Conservation (phyloP, 2,113 vertebrate species). For the Phyllostomus hastatus region DNA sequence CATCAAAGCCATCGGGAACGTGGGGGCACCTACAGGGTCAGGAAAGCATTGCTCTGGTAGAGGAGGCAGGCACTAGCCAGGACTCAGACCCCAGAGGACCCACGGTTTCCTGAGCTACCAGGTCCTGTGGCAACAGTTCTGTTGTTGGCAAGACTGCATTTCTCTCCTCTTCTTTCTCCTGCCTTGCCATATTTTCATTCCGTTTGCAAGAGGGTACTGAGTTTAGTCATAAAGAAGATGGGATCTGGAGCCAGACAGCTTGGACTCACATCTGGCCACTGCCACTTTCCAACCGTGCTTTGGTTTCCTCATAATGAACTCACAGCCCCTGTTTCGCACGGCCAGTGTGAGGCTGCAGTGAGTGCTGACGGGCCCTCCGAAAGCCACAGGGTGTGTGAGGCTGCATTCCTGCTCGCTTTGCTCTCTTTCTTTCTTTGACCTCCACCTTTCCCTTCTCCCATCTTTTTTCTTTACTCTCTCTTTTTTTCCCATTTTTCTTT, state of each 20-base stretch:
- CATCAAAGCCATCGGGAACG: not conserved
- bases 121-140: not conserved
- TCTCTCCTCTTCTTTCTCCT: not conserved
- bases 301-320: not conserved
- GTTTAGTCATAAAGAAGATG: not conserved
- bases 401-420: not conserved
- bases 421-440: not conserved
- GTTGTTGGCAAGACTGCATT: too few relatives aligned
- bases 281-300: not conserved
- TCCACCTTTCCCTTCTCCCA: not conserved
- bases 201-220: too few relatives aligned
- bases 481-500: not conserved
- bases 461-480: not conserved
- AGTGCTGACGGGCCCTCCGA: not conserved
- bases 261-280: not conserved
- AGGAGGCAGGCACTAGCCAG: too few relatives aligned
- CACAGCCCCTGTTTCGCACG: not conserved
- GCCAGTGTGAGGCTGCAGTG: not conserved
- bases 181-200: accelerated
- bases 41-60: not conserved
- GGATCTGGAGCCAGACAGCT: not conserved
- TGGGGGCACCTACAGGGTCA: not conserved
- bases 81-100: not conserved
- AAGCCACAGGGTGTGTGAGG: not conserved
- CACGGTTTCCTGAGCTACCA: not conserved